Base-by-base conservation (phyloP, 2,797 vertebrate genomes). In the Hafferia zeledoni region DNA sequence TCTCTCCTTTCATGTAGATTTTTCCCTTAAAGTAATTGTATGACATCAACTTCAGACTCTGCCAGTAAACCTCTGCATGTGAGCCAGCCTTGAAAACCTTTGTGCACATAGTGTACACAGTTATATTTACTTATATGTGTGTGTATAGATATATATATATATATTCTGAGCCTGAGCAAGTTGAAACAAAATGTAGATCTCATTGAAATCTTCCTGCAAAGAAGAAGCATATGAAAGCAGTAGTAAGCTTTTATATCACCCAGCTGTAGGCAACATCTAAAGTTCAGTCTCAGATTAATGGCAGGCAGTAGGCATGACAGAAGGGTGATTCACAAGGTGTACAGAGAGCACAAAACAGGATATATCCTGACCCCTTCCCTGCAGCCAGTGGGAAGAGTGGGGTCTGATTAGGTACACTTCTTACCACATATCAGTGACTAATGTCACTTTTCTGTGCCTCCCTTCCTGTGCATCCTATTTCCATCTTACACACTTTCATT, bases 311-410 rank as follows among this genome's bases (percentile, higher is more conserved):
- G 46, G 15, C 22, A 25, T n/a, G 52, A 47, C 46, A 56, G 27
- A 82, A 31, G 60, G 16, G 22, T 64, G 55, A 57, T 20, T 41
- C 41, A 27, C 5, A 4, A 31, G 13, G 27, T 31, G 11, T 25
- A 25, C 9, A 20, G 39, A 56, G 11, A 44, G 22, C 27, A 43
- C 15, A 31, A 55, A 24, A 28, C 18, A 72, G 31, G 39, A 41
- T 28, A 31, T 35, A 60, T 27, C 43, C 52, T 74, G 27, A 46
- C 53, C 49, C 30, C 23, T 55, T 81, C 17, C 31, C 47, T n/a
- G 24, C 27, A 60, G 31, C 31, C 31, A 30, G 35, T 0, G 0
- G 43, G 35, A 82, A 53, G 25, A 75, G 25, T 4, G 6, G 4
- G 6, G 12, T 4, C 56, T 33, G 20, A 20, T 14, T 46, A 44